Evolutionary conservation across 2,113 vertebrate genomes (phyloP).

Genomic region (Paramormyrops kingsleyae): DNA sequence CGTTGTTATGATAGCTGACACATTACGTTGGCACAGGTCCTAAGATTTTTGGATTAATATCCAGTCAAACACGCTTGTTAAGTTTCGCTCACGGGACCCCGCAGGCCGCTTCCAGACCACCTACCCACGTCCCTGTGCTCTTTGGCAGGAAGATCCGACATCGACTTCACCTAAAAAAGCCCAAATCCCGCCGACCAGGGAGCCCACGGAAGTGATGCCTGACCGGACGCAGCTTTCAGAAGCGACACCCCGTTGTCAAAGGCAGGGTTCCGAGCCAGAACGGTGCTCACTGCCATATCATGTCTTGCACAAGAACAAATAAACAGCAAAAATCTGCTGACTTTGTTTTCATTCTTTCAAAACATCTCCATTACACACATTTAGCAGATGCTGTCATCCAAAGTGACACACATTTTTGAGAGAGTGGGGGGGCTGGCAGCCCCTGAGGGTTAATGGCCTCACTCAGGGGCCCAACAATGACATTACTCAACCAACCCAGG

Average conservation of each 20-base stretch:
- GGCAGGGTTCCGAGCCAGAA: not conserved
- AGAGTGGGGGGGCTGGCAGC: not conserved
- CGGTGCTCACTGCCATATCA: not conserved
- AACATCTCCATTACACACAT: not conserved
- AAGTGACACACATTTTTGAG: not conserved
- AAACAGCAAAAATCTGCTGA: slow-evolving; percentile 8
- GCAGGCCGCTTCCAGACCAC: slow-evolving; percentile 53
- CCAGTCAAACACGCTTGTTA: slow-evolving; percentile 55
- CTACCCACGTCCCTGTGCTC: slow-evolving; percentile 37
- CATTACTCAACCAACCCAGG: not conserved
- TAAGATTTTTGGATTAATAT: slow-evolving; percentile 43
- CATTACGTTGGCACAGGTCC: slow-evolving; percentile 56
- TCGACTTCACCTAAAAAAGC: slow-evolving; percentile 28
- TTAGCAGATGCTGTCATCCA: not conserved
- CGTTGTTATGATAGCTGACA: slow-evolving; percentile 52
- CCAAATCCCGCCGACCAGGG: slow-evolving; percentile 33
- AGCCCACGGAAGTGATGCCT: slow-evolving; percentile 26
- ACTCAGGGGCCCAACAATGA: not conserved
- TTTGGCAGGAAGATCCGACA: slow-evolving; percentile 38
- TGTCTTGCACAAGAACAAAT: not conserved
- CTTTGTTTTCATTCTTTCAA: not conserved
- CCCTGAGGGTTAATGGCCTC: not conserved
- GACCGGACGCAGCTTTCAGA: slow-evolving; percentile 17
- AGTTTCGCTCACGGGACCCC: slow-evolving; percentile 45
- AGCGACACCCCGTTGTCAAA: not conserved